These are phyloP conservation scores for Notodonta dromedarius DNA, from an alignment of 2,888 invertebrate species.

Conservation along the genomic window DNA sequence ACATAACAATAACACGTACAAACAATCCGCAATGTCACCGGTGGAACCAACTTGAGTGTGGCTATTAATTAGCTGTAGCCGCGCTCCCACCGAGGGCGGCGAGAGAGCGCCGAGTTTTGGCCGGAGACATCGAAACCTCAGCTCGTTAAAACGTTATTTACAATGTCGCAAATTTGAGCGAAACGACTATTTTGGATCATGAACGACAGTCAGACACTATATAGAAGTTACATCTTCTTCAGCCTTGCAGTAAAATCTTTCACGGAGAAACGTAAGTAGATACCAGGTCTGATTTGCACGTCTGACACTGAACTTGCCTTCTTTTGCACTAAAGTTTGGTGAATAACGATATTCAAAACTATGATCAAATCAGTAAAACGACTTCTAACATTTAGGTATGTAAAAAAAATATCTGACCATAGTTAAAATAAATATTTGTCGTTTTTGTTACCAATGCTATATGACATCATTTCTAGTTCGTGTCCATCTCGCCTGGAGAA, in stretches of 20 bases:
- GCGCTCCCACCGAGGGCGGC: not conserved
- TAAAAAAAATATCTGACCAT: too few relatives aligned
- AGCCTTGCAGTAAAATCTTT: not conserved
- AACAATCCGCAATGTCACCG: not conserved
- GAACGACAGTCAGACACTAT: slow-evolving; percentile 13
- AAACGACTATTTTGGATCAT: slow-evolving; percentile 8
- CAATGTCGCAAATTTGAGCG: slow-evolving; percentile 28
- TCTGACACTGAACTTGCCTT: too few relatives aligned
- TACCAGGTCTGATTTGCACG: not conserved
- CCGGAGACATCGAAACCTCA: slow-evolving; percentile 18
- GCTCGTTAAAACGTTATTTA: slow-evolving; percentile 36
- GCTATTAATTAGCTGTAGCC: not conserved
- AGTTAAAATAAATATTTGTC: too few relatives aligned
- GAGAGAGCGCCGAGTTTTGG: not conserved
- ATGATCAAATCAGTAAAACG: too few relatives aligned
- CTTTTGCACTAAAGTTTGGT: too few relatives aligned
- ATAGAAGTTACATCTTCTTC: slow-evolving; percentile 3
- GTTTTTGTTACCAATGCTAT: not conserved
- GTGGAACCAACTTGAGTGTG: not conserved
- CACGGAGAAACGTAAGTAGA: too few relatives aligned
- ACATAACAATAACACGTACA: not conserved
- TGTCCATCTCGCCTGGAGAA: slow-evolving; percentile 3
- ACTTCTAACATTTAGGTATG: too few relatives aligned
- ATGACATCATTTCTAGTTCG: not conserved
- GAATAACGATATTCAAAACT: too few relatives aligned